Evolutionary conservation across 1,140 invertebrate species (phyloP).

Genomic region (Pogonus chalceus): DNA sequence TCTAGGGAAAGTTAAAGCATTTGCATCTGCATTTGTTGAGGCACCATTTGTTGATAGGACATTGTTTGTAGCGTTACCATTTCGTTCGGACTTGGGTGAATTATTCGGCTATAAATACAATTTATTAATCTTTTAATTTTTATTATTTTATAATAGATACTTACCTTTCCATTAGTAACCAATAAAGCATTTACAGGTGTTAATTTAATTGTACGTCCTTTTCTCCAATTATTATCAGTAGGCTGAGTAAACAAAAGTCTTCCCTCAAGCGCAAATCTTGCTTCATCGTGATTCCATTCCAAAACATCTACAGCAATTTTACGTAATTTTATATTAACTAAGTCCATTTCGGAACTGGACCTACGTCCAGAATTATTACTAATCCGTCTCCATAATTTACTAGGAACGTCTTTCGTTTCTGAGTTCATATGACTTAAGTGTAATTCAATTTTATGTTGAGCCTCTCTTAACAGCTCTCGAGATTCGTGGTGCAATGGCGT

Average conservation of each 20-base stretch:
- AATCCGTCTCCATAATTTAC: constrained; percentile 81
- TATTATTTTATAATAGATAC: not conserved
- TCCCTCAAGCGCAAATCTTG: constrained; percentile 78
- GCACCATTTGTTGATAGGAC: constrained; percentile 40
- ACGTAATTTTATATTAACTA: constrained; percentile 76
- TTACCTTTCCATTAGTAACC: constrained; percentile 76
- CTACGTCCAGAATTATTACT: constrained; percentile 65
- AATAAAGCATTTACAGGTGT: constrained; percentile 77
- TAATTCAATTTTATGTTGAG: constrained; percentile 85
- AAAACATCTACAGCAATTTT: constrained; percentile 88
- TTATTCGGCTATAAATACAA: constrained; percentile 41
- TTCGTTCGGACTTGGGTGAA: constrained; percentile 38
- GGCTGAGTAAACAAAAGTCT: constrained; percentile 75
- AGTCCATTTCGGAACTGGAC: constrained; percentile 66
- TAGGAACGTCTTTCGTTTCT: constrained; percentile 81
- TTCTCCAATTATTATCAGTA: constrained; percentile 81
- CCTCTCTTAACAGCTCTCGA: constrained; percentile 65
- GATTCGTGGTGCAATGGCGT: constrained; percentile 72
- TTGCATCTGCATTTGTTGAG: constrained; percentile 33
- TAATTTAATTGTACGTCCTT: constrained; percentile 77
- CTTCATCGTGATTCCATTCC: constrained; percentile 87
- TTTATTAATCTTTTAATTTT: not conserved
- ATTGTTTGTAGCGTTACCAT: constrained; percentile 35
- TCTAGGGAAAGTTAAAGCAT: constrained; percentile 45
- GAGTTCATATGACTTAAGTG: constrained; percentile 93